Evolutionary conservation across 1,140 invertebrate genomes (phyloP), one percentile per base, ranked within the genome.

Genomic region (Polyergus mexicanus): DNA sequence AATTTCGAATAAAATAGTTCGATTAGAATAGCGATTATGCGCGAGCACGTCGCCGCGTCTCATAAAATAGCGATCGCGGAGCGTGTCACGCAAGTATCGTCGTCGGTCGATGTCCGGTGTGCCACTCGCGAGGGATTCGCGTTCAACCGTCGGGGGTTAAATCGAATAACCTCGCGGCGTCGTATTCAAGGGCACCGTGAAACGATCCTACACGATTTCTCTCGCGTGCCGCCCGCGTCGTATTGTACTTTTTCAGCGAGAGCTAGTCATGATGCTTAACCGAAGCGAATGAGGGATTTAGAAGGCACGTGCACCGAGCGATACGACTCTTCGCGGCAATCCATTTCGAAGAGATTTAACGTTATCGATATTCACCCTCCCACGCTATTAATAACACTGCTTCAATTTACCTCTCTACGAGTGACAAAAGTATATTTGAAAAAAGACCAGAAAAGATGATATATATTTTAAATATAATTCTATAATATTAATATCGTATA

Each of bases 141-240:
- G 60, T 84, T 88, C 75, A 83, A 83, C 62, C 76, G 85, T 71
- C 75, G 60, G 68, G 78, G 86, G 84, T 86, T 86, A 84, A 87
- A 83, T 83, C 85, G 76, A 68, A 75, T 86, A 88, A 87, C 85
- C 85, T 72, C 85, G 66, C 85, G 68, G 69, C 83, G 86, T 85
- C 76, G 47, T 66, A 78, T 87, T 80, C 84, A 87, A 87, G 86
- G 84, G 66, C 75, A 86, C 85, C 85, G 51, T 84, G 78, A 66
- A 74, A 86, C 78, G 60, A 84, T 86, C 85, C 68, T 60, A 86
- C 85, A 74, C 85, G 78, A 74, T 84, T 83, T 86, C 41, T 68
- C 69, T 86, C 69, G 41, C 68, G 54, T 51, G 66, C 76, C 76
- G 63, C 54, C 44, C 54, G 68, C 41, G 47, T 75, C 47, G 56